Conservation (phyloP, 2,113 vertebrate species). For the Python bivittatus region DNA sequence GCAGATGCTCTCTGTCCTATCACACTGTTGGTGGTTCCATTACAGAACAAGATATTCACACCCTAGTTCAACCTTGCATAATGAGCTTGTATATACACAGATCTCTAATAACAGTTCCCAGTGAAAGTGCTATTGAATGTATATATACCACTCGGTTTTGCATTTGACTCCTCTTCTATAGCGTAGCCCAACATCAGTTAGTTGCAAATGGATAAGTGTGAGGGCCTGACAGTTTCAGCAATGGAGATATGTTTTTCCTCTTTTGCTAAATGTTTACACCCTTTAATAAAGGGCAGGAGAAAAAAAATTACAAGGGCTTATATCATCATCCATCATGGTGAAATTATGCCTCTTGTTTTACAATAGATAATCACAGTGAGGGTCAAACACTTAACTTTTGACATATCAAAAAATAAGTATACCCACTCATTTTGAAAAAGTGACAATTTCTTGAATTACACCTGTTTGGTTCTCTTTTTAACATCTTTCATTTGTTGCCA, state of each 20-base stretch:
- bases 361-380: neutral
- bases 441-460: neutral
- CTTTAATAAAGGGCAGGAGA: neutral
- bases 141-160: neutral
- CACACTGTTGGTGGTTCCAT: neutral
- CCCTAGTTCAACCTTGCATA: neutral
- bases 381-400: neutral
- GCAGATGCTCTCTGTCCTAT: too few species aligned
- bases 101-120: neutral
- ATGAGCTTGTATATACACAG: neutral
- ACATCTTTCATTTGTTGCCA: conserved; percentile 7
- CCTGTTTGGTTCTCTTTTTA: neutral
- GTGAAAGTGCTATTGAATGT: neutral
- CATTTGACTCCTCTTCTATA: neutral
- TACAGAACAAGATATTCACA: neutral
- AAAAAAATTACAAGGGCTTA: neutral
- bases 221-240: neutral
- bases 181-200: neutral
- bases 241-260: neutral
- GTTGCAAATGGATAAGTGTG: neutral
- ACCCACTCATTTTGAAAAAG: conserved; percentile 3
- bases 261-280: neutral
- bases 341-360: neutral
- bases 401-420: neutral
- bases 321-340: neutral